These are phyloP conservation scores for Thyatira batis DNA, from an alignment of 2,888 invertebrate species.

Conservation along the genomic window DNA sequence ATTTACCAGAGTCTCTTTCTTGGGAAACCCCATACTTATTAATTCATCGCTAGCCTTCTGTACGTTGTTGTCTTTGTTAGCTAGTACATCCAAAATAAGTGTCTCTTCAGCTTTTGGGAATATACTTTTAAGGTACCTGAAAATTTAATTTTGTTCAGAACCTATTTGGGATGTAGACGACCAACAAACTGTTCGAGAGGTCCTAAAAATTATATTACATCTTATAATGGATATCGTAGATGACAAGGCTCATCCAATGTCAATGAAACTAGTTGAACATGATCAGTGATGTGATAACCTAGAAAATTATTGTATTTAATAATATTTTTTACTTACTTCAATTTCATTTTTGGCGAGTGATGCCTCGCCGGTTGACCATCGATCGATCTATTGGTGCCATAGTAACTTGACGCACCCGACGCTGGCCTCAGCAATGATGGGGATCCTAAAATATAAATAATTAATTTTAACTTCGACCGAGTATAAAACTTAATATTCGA, in stretches of 20 bases:
- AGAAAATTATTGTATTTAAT: too few relatives aligned
- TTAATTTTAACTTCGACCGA: conserved; percentile 13
- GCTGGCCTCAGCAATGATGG: conserved; percentile 83
- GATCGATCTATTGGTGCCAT: conserved; percentile 82
- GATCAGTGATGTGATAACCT: too few relatives aligned
- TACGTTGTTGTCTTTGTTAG: conserved; percentile 94
- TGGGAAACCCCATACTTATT: conserved; percentile 90
- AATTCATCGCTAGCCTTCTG: conserved; percentile 93
- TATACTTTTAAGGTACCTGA: conserved; percentile 95
- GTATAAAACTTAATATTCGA: conserved; percentile 1
- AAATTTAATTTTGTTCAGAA: neutral
- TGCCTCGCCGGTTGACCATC: conserved; percentile 85
- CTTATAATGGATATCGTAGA: too few relatives aligned
- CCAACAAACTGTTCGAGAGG: too few relatives aligned
- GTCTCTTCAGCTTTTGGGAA: conserved; percentile 96
- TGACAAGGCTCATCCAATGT: too few relatives aligned
- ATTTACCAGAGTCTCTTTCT: conserved; percentile 83
- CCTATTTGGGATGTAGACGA: too few relatives aligned
- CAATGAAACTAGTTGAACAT: too few relatives aligned
- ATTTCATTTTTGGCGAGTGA: conserved; percentile 95
- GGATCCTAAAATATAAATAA: conserved; percentile 59
- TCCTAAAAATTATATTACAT: too few relatives aligned
- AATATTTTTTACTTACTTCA: conserved; percentile 85
- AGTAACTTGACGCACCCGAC: conserved; percentile 83
- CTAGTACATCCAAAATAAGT: conserved; percentile 90